phyloP scores from a whole-genome alignment of 2,113 vertebrate genomes.

The Lampris incognitus region DNA sequence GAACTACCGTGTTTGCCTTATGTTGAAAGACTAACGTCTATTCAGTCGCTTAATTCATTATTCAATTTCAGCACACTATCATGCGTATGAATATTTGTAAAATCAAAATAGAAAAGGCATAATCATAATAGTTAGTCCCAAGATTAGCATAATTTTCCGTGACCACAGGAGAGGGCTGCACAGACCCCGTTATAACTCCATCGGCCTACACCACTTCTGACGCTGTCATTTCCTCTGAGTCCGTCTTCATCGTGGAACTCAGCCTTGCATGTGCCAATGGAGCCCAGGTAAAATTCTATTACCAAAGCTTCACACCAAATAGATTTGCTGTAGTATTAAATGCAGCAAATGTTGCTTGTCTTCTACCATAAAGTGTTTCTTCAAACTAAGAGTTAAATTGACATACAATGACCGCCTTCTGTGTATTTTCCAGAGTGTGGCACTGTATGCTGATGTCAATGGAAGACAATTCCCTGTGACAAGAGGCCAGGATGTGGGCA shows the following conservation, averaged over 20 bases:
- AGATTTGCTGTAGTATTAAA: too few species aligned
- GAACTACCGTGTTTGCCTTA: too few species aligned
- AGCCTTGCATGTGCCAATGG: slow-evolving; percentile 90
- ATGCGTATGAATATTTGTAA: too few species aligned
- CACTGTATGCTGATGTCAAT: slow-evolving; percentile 91
- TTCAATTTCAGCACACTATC: too few species aligned
- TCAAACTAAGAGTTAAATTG: background rate
- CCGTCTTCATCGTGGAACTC: slow-evolving; percentile 93
- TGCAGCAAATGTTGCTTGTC: too few species aligned
- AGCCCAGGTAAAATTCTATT: slow-evolving; percentile 84
- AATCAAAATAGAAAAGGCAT: too few species aligned
- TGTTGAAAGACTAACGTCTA: too few species aligned
- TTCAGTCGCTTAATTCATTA: too few species aligned
- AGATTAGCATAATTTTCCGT: background rate
- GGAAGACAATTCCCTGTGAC: slow-evolving; percentile 95
- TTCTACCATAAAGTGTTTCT: too few species aligned
- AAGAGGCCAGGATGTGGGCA: slow-evolving; percentile 91
- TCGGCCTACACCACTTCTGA: slow-evolving; percentile 94
- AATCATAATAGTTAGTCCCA: background rate
- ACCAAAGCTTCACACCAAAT: background rate
- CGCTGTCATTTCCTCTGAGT: slow-evolving; percentile 92
- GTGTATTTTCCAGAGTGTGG: slow-evolving; percentile 84
- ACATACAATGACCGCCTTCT: background rate
- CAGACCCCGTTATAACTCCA: slow-evolving; percentile 88
- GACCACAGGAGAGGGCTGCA: slow-evolving; percentile 86